phyloP scores from a whole-genome alignment of 2,888 invertebrate species.

The Nephrotoma guestfalica region DNA sequence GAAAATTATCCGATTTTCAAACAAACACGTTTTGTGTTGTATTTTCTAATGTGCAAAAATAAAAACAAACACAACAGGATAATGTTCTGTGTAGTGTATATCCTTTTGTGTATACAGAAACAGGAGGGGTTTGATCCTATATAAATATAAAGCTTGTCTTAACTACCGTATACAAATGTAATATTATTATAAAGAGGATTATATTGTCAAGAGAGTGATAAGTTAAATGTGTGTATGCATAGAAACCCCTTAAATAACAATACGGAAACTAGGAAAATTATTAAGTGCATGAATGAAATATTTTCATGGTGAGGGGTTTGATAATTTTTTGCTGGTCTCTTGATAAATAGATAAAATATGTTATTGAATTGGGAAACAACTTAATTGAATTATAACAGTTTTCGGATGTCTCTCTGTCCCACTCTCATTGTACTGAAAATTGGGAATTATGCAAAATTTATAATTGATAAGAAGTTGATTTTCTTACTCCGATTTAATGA shows the following conservation, averaged over 20 bases:
- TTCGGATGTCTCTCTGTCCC: not conserved
- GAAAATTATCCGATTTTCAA: not conserved
- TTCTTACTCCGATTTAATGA: no score
- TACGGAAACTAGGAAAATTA: not conserved
- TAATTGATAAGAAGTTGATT: no score
- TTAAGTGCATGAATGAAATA: not conserved
- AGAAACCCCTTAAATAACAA: not conserved
- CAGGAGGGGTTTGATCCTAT: not conserved
- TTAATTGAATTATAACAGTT: not conserved
- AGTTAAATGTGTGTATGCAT: not conserved
- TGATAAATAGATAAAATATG: not conserved
- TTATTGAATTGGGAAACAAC: not conserved
- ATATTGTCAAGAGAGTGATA: conserved; percentile 4
- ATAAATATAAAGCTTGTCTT: no score
- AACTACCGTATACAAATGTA: not conserved
- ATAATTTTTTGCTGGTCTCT: not conserved
- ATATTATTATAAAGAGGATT: not conserved
- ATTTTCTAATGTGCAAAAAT: not conserved
- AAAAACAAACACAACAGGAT: not conserved
- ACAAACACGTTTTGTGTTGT: not conserved
- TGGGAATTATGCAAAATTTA: not conserved
- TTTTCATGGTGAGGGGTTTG: not conserved
- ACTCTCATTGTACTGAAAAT: not conserved
- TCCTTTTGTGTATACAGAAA: not conserved
- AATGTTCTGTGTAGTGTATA: not conserved